These are phyloP conservation scores for Megalops cyprinoides DNA, from an alignment of 2,797 vertebrate species.

Conservation along the genomic window DNA sequence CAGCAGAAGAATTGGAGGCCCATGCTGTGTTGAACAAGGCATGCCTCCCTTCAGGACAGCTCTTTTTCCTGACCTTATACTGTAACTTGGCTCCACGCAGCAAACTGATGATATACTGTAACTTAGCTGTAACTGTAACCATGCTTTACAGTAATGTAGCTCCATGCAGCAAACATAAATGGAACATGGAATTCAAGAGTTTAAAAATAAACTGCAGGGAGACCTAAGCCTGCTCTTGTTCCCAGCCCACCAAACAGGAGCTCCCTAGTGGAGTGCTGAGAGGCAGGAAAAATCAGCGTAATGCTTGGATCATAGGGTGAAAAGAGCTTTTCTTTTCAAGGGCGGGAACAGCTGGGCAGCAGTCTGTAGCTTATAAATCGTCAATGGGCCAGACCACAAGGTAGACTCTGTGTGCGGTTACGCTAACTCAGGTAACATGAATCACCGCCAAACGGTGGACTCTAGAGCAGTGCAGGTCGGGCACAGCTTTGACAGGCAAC, in stretches of 20 bases:
- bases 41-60: constrained; percentile 38
- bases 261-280: constrained; percentile 57
- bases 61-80: constrained; percentile 54
- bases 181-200: constrained; percentile 61
- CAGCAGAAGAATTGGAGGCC: no score
- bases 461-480: no score
- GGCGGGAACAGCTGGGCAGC: neutral
- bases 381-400: neutral
- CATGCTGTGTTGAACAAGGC: constrained; percentile 14
- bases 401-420: neutral
- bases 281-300: constrained; percentile 69
- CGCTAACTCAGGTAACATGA: neutral
- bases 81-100: constrained; percentile 56
- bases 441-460: no score
- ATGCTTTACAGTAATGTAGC: no score
- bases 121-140: no score
- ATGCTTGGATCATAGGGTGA: constrained; percentile 58
- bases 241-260: constrained; percentile 60
- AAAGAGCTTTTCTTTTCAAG: constrained; percentile 31
- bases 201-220: constrained; percentile 76
- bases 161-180: constrained; percentile 38
- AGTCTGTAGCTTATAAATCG: neutral
- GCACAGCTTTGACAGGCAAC: no score
- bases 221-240: constrained; percentile 68
- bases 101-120: no score